Evolutionary conservation across 2,888 invertebrate species (phyloP), one percentile per base, ranked within the genome.

Genomic region (Crocallis elinguaria): DNA sequence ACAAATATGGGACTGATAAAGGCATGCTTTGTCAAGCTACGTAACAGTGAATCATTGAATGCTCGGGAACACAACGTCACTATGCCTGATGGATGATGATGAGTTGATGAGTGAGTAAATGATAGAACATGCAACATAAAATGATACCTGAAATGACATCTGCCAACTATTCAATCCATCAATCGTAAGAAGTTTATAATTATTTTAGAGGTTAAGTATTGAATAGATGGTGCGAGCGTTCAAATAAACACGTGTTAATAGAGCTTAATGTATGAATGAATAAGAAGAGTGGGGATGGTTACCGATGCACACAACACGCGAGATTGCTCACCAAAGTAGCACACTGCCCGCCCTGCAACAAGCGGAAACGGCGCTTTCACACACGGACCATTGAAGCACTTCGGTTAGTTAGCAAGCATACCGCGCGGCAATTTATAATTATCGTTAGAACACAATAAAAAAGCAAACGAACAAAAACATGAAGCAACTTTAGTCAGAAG

Each of bases 241-340:
- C 67, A 82, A 79, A 80, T 69, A 71, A 79, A 82, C 77, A 82
- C 70, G 79, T 85, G 84, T 87, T 88, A 87, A 86, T 81, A 80
- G 73, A 88, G 90, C 90, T 75, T 58, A 77, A 84, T 81, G 84
- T 83, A 86, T 84, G 82, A 83, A 88, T 88, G 87, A 85, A 86
- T 93, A 93, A 93, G 90, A 92, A 95, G 94, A 94, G 95, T 95
- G 95, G 94, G 93, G 81, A 95, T 95, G 95, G 95, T 94, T 96
- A 96, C 96, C 96, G 96, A 96, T 96, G 96, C 95, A 96, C 95
- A 96, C 95, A 96, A 96, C 95, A 96, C 96, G 96, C 96, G 95
- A 95, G 95, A 96, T 96, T 96, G 96, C 96, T 96, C 96, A 96
- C 96, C 96, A 96, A 95, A 95, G 95, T 95, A 94, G 96, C 96